Conservation (phyloP, 2,797 vertebrate genomes). For the Carcharodon carcharias region DNA sequence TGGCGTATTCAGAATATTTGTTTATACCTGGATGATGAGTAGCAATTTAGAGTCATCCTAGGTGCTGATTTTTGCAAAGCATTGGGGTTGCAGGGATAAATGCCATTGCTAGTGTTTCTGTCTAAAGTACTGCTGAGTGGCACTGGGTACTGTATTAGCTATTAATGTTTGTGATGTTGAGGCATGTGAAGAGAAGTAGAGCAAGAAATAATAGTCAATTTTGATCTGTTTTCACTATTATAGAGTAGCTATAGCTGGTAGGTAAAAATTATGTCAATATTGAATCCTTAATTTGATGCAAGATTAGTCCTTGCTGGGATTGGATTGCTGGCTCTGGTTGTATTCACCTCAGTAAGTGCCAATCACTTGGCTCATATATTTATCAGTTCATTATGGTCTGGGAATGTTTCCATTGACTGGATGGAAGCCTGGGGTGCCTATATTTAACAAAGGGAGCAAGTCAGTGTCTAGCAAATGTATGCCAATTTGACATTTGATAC, state of each 20-base stretch:
- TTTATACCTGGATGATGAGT: background rate
- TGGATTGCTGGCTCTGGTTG: background rate
- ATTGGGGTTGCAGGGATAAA: background rate
- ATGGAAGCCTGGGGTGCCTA: background rate
- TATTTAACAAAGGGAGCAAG: background rate
- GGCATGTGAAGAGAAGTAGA: too few relatives aligned
- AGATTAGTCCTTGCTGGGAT: too few relatives aligned
- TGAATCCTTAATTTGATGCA: background rate
- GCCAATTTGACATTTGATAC: background rate
- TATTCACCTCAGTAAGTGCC: background rate
- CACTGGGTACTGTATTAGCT: too few relatives aligned
- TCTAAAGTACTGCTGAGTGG: background rate
- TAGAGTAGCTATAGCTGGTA: background rate
- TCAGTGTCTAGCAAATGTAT: background rate
- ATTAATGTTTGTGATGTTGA: too few relatives aligned
- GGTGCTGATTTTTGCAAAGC: background rate
- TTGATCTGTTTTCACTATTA: background rate
- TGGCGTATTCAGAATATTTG: background rate
- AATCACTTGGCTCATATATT: background rate
- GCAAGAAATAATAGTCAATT: too few relatives aligned
- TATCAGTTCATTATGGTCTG: background rate
- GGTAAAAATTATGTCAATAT: too few relatives aligned
- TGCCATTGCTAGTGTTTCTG: background rate
- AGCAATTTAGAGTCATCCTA: background rate
- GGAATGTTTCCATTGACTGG: background rate